Evolutionary conservation across 2,888 invertebrate species (phyloP).

Genomic region (Asteroscopus sphinx): DNA sequence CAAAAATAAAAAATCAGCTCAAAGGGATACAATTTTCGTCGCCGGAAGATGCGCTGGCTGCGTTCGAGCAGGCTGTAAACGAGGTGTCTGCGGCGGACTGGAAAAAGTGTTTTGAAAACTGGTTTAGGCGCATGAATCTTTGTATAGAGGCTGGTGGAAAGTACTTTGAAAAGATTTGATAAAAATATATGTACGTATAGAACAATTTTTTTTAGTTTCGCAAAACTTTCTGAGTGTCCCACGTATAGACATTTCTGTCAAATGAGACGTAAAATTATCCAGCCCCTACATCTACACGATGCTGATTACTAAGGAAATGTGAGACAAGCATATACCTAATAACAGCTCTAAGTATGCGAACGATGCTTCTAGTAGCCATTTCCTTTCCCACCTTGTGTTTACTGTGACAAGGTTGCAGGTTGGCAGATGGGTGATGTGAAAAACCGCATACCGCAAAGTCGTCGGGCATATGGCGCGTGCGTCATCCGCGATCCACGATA

Average conservation of each 20-base stretch:
- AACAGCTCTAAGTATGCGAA: slow-evolving; percentile 56
- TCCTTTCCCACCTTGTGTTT: slow-evolving; percentile 59
- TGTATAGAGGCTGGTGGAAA: no score
- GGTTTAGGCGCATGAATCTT: no score
- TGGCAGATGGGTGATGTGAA: slow-evolving; percentile 72
- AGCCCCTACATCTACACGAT: slow-evolving; percentile 13
- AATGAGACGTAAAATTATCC: slow-evolving; percentile 23
- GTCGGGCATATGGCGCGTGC: slow-evolving; percentile 63
- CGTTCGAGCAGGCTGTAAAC: no score
- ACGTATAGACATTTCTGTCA: slow-evolving; percentile 18
- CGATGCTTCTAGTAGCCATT: slow-evolving; percentile 62
- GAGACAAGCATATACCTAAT: slow-evolving; percentile 61
- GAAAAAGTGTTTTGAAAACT: no score
- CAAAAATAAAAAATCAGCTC: no score
- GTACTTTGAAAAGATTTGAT: no score
- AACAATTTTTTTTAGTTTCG: no score
- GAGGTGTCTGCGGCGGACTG: no score
- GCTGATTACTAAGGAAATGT: slow-evolving; percentile 53
- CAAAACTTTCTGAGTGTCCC: no score
- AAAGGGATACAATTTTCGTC: no score
- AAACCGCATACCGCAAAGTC: slow-evolving; percentile 76
- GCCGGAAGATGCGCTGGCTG: no score
- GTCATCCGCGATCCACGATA: slow-evolving; percentile 51
- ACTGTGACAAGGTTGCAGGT: slow-evolving; percentile 58
- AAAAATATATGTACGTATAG: no score